Percentiles rank a stretch among this genome's conserved stretches.
Conservation (phyloP, 2,888 invertebrate genomes). For the Monoplex corrugatus region DNA sequence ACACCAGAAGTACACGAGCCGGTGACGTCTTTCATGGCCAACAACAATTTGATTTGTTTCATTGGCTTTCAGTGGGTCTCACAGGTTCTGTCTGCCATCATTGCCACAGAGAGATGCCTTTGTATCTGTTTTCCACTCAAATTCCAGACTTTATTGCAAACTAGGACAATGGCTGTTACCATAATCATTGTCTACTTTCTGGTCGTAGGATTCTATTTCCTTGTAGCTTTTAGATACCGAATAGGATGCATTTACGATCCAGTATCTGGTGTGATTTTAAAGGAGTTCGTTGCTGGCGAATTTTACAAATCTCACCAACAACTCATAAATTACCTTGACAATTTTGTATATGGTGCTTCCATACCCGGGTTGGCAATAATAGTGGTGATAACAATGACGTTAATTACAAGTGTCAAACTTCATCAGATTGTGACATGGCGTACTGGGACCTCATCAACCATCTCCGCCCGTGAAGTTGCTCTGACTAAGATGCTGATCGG, state of each 20-base stretch:
- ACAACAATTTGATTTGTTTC: not conserved
- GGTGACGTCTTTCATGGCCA: not conserved
- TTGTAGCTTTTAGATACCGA: not conserved
- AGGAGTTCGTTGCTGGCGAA: too few species aligned
- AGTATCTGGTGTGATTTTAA: too few species aligned
- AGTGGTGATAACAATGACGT: not conserved
- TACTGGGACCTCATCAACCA: not conserved
- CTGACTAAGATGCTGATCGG: slow-evolving; percentile 22
- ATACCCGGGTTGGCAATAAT: not conserved
- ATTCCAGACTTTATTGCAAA: slow-evolving; percentile 16
- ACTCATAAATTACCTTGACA: not conserved
- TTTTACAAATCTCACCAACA: not conserved
- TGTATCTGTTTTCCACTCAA: slow-evolving; percentile 10
- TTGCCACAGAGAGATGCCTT: slow-evolving; percentile 19
- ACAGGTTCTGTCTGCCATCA: not conserved
- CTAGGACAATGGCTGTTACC: not conserved
- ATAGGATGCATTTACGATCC: not conserved
- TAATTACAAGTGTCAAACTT: not conserved
- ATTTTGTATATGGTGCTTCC: not conserved
- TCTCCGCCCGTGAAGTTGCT: slow-evolving; percentile 5
- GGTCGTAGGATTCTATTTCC: not conserved
- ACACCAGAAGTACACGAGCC: not conserved
- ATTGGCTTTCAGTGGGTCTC: not conserved
- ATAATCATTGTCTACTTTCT: not conserved
- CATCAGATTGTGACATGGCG: not conserved